Evolutionary conservation across 2,797 vertebrate species (phyloP).

Genomic region (Notolepis coatsorum): DNA sequence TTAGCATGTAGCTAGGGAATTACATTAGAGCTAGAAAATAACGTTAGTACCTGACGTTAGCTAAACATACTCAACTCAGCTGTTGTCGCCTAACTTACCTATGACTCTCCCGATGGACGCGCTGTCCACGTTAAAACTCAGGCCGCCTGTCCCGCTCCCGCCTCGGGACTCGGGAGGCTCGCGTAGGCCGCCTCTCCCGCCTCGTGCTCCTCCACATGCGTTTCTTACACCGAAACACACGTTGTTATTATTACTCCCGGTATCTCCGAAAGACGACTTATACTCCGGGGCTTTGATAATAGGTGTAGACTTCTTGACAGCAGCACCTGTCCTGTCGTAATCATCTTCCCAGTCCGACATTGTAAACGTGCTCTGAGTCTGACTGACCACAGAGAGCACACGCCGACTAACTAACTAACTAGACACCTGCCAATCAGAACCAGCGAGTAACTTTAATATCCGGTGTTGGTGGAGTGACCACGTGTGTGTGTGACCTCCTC

Average conservation of each 20-base stretch:
- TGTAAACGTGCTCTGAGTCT: conserved; percentile 5
- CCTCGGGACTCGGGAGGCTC: not conserved
- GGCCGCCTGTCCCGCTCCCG: conserved; percentile 11
- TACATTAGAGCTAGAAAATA: no score
- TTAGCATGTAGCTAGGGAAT: no score
- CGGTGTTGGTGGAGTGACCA: no score
- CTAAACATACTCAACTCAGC: no score
- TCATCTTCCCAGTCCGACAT: conserved; percentile 86
- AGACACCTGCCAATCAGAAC: conserved; percentile 12
- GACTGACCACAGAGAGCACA: not conserved
- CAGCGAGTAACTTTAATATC: not conserved
- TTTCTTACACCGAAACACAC: conserved; percentile 27
- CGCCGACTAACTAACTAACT: not conserved
- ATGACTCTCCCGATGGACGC: conserved; percentile 83
- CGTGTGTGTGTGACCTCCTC: no score
- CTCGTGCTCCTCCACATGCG: not conserved
- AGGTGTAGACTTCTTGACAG: conserved; percentile 9
- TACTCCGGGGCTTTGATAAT: not conserved
- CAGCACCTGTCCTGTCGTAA: conserved; percentile 36
- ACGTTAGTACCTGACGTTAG: not conserved
- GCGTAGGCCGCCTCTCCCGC: not conserved
- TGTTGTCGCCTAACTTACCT: no score
- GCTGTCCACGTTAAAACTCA: conserved; percentile 79
- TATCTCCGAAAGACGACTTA: accelerated
- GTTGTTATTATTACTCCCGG: not conserved